Evolutionary conservation across 2,888 invertebrate species (phyloP), one percentile per base, ranked within the genome.

Genomic region (Calephelis perditalis): DNA sequence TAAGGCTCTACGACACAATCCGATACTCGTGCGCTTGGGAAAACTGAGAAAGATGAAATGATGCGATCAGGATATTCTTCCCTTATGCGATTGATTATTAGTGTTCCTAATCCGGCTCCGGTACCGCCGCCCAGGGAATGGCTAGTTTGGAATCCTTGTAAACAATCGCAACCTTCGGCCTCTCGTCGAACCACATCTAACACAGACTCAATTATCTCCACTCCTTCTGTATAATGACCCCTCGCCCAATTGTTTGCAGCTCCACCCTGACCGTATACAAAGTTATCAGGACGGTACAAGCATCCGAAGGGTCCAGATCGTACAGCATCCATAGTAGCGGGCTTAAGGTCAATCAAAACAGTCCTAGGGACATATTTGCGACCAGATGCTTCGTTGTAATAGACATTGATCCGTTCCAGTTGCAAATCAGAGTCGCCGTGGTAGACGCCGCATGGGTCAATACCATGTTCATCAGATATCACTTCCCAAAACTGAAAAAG

Each of bases 141-240:
- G 4, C 96, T 93, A 69, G 96, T 79, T 77, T 96, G 96, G 79
- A 96, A 96, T 56, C 97, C 97, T 92, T 96, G 96, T 43, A 96
- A 91, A 71, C 98, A 98, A 80, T 99, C 98, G 84, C 98, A 94
- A 82, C 96, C 93, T 86, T 98, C 97, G 57, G 95, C 96, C 82
- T 96, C 96, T 77, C 95, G 94, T 62, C 96, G 91, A 37, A 96
- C 93, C 0, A 96, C 96, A 75, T 96, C 96, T 58, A 96, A 83
- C 0, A 94, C 94, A 15, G 97, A 94, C 82, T 97, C 98, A 58
- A 94, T 95, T 74, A 94, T 92, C 85, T 95, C 97, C 61, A 93
- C 97, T n/a, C 97, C 97, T 86, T 97, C 97, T 26, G 97, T 97
- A 86, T 97, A 97, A 76, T 97, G 97, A n/a, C 98, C 91, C 65